Base-by-base conservation (phyloP, 1,140 invertebrate genomes). In the Anoplolepis gracilipes region DNA sequence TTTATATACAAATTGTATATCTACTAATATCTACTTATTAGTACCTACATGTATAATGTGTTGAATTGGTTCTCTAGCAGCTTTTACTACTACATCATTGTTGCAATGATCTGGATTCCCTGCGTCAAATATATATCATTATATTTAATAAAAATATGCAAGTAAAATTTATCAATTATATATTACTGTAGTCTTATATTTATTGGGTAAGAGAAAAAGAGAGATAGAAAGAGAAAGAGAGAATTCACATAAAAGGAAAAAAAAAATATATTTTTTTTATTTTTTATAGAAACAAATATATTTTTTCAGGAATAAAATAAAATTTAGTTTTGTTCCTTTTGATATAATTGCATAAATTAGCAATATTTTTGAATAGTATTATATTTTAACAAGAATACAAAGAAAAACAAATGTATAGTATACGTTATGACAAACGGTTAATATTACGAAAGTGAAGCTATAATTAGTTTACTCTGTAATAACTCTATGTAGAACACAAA, bases 41-140 rank as follows among this genome's bases (percentile, higher is more conserved):
- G 72, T 87, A 91, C 91, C 72, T 86, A 92, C 91, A 79, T 90
- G 87, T 39, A 88, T 49, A 84, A 84, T 69, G 82, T 91, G 87
- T n/a, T 92, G 88, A 53, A 87, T 33, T 57, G 90, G 59, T 46
- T 92, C 89, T 87, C 86, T 87, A 25, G 64, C 49, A 61, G 87
- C 64, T 77, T 91, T 90, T 8, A 84, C 55, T 8, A 84, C 59
- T 88, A 85, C 87, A 81, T 88, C 91, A 79, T 88, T 87, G 53
- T 92, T 89, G 57, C 86, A 91, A 46, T 77, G 62, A 88, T 91
- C 87, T 49, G 76, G 78, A 84, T 85, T 88, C 25, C 84, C 91
- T 91, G 85, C 30, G 88, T 88, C 22, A 85, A 22, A 85, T 10
- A 87, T 28, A 75, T 8, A 69, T 62, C 8, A 25, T 33, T 42